A percentile compares a stretch with the other conserved stretches of the same genome.
These are phyloP conservation scores for Pipa parva DNA, from an alignment of 2,113 vertebrate genomes.

Conservation along the genomic window DNA sequence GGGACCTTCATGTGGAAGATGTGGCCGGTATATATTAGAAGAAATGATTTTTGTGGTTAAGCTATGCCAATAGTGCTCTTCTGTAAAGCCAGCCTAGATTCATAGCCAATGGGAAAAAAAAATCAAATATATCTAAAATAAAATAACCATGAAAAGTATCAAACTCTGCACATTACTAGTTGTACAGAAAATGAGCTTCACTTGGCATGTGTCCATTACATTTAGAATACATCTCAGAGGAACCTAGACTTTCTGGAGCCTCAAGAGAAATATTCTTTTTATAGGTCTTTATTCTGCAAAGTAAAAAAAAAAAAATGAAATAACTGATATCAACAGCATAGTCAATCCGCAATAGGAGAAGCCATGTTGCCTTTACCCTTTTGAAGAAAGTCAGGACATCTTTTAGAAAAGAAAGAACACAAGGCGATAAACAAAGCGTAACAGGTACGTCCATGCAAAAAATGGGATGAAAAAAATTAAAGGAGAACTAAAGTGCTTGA, in stretches of 20 bases:
- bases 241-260: conserved; percentile 67
- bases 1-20: conserved; percentile 39
- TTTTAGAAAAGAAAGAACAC: background rate
- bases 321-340: conserved; percentile 56
- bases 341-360: conserved; percentile 54
- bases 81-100: conserved; percentile 46
- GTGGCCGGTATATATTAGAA: conserved; percentile 49
- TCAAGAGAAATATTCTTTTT: conserved; percentile 49
- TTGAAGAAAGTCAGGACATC: background rate
- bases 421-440: background rate
- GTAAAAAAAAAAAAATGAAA: background rate
- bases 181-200: conserved; percentile 53
- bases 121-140: conserved; percentile 43
- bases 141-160: conserved; percentile 55
- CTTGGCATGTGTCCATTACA: conserved; percentile 67
- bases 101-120: conserved; percentile 45
- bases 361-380: conserved; percentile 44
- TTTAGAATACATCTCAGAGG: conserved; percentile 53
- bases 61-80: conserved; percentile 23
- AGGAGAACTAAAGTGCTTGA: too few species aligned
- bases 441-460: too few species aligned
- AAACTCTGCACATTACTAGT: conserved; percentile 52
- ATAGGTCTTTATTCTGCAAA: conserved; percentile 51
- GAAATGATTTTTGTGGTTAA: conserved; percentile 46
- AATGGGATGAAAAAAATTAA: too few species aligned